Evolutionary conservation across 2,113 vertebrate genomes (phyloP).

Genomic region (Brachirus orientalis): DNA sequence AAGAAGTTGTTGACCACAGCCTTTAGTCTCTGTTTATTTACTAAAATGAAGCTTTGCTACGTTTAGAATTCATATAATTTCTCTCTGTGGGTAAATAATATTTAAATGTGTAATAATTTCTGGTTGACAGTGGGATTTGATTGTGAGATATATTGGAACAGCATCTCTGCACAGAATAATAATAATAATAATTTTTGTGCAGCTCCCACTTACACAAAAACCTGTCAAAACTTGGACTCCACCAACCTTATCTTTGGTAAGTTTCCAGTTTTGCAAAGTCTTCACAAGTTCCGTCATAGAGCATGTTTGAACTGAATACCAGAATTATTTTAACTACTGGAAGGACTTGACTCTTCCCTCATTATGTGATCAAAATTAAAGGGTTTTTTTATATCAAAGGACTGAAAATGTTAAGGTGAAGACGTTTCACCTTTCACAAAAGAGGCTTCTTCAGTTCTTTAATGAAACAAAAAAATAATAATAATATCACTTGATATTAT

Average conservation of each 20-base stretch:
- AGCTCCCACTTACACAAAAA: conserved; percentile 39
- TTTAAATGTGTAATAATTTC: too few species aligned
- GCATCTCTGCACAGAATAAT: conserved; percentile 11
- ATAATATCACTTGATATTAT: too few species aligned
- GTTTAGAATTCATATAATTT: conserved; percentile 8
- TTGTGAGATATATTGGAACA: conserved; percentile 9
- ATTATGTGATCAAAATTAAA: too few species aligned
- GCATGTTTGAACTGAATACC: conserved; percentile 64
- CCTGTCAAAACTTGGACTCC: conserved; percentile 55
- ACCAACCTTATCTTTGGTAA: conserved; percentile 60
- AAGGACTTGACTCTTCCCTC: not conserved
- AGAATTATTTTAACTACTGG: conserved; percentile 54
- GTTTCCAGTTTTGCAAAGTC: conserved; percentile 69
- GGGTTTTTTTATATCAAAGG: too few species aligned
- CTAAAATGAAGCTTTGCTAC: not conserved
- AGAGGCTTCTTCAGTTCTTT: too few species aligned
- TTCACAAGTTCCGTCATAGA: conserved; percentile 50
- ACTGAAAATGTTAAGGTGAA: too few species aligned
- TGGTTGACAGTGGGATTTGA: conserved; percentile 26
- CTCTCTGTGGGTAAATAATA: not conserved
- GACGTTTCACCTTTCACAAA: too few species aligned
- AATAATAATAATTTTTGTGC: too few species aligned
- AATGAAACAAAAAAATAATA: too few species aligned
- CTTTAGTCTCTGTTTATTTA: not conserved
- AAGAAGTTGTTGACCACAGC: not conserved